Evolutionary conservation across 2,797 vertebrate genomes (phyloP), one percentile per base, ranked within the genome.

Genomic region (Cuculus canorus): DNA sequence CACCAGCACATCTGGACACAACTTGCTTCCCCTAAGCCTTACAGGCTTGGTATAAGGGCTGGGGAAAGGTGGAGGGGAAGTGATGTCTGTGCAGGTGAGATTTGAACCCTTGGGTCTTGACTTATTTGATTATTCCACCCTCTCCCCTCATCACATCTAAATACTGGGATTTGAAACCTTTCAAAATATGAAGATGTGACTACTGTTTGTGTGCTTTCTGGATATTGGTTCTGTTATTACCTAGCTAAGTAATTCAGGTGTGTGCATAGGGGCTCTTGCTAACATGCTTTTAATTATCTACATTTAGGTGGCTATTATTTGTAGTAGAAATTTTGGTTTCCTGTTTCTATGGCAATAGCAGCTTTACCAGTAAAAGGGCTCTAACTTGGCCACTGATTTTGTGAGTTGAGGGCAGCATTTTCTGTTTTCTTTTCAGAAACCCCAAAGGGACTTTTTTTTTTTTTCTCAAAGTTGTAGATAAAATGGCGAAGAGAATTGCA

Each of bases 1-100:
- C 0, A 0, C 15, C 1, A 1, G 23, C 33, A 47, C 54, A 35
- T 59, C 22, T 50, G 71, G 30, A 8, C 21, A 8, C 27, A 17
- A 17, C 17, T 70, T 0, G 0, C 32, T 30, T 73, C 16, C 37
- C 27, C 10, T 3, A 54, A 61, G 39, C 33, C 39, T 52, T 37
- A 30, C 11, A 30, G 8, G 13, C 65, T 33, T 0, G 2, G 33
- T 14, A 8, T 69, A 13, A 27, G 50, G 28, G 33, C 50, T 59
- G 37, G 11, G 19, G 39, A 27, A 60, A 21, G 32, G 33, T 47
- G 33, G 63, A 54, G 15, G 17, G 33, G 24, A 54, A 17, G 6
- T 33, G 57, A 14, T 33, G 11, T 45, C 47, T 70, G 21, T 53
- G 32, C 32, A 15, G 43, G 37, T 57, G 43, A 56, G 25, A 32